A percentile compares a stretch with the other conserved stretches of the same genome.
phyloP scores from a whole-genome alignment of 2,888 invertebrate genomes.

The Diplolepis rosae region DNA sequence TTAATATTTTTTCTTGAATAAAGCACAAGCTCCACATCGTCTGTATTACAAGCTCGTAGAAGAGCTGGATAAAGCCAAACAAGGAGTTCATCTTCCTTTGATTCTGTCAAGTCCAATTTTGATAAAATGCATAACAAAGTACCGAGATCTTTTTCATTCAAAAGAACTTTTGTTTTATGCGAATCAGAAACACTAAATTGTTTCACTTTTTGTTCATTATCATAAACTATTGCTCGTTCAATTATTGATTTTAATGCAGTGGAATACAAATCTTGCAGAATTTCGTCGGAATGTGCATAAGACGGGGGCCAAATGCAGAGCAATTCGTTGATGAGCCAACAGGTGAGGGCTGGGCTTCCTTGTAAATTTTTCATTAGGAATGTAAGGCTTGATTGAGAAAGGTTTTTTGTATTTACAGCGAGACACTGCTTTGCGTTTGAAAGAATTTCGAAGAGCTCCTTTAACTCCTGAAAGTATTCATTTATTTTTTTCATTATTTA shows the following conservation, averaged over 20 bases:
- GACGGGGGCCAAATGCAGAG: conserved; percentile 56
- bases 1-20: conserved; percentile 60
- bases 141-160: conserved; percentile 40
- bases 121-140: conserved; percentile 62
- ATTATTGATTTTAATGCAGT: conserved; percentile 53
- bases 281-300: conserved; percentile 50
- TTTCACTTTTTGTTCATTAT: conserved; percentile 16
- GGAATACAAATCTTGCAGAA: conserved; percentile 62
- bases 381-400: conserved; percentile 69
- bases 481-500: background rate
- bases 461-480: conserved; percentile 53
- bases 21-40: conserved; percentile 60
- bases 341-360: conserved; percentile 70
- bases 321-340: conserved; percentile 64
- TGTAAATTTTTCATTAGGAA: conserved; percentile 75
- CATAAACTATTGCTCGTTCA: conserved; percentile 49
- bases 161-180: conserved; percentile 14
- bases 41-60: conserved; percentile 49
- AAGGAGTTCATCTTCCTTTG: conserved; percentile 55
- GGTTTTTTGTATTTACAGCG: conserved; percentile 67
- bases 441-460: conserved; percentile 51
- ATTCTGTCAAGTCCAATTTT: conserved; percentile 58
- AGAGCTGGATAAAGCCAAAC: conserved; percentile 59
- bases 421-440: conserved; percentile 50
- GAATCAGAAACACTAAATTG: background rate